Percentiles rank a stretch among this genome's conserved stretches.
Conservation (phyloP, 2,797 vertebrate species). For the Sebastes cheni region DNA sequence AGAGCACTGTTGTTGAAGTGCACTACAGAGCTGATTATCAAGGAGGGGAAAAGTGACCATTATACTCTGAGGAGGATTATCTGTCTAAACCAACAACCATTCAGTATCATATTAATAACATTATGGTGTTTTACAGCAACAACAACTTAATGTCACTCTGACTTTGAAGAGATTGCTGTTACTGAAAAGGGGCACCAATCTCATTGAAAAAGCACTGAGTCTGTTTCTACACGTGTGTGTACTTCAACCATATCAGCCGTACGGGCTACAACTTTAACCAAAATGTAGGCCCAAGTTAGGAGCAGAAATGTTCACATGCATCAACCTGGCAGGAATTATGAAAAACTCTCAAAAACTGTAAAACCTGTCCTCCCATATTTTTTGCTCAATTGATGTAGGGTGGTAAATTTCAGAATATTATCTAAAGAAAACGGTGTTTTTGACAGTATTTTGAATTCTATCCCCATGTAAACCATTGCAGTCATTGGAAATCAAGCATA, state of each 20-base stretch:
- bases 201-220: background rate
- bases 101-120: background rate
- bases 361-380: too few species aligned
- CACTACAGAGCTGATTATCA: background rate
- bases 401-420: too few species aligned
- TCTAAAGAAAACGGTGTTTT: too few species aligned
- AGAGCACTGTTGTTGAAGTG: background rate
- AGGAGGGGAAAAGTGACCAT: background rate
- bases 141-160: background rate
- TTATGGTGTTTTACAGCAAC: background rate
- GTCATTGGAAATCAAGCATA: too few species aligned
- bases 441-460: too few species aligned
- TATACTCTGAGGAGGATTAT: background rate
- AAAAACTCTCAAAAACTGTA: too few species aligned
- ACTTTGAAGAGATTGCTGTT: background rate
- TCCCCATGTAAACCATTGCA: too few species aligned
- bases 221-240: background rate
- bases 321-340: too few species aligned
- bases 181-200: background rate
- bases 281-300: too few species aligned
- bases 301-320: too few species aligned
- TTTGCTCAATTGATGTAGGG: too few species aligned
- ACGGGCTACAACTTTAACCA: accelerated
- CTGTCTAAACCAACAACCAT: background rate
- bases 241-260: background rate